These are phyloP conservation scores for Mechanitis messenoides DNA, from an alignment of 2,888 invertebrate genomes.

Conservation along the genomic window DNA sequence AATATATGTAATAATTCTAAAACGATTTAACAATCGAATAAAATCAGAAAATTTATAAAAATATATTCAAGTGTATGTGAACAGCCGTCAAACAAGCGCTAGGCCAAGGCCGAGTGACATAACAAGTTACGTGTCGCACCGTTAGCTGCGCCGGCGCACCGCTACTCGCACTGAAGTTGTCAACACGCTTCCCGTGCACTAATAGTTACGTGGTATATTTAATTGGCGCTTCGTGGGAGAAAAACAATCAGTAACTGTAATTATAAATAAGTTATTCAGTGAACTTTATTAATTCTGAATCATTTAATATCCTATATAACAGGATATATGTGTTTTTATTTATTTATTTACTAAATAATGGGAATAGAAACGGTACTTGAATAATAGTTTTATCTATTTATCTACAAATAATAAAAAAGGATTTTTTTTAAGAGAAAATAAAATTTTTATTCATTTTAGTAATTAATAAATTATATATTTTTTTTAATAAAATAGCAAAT, in stretches of 20 bases:
- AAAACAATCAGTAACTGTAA: too few relatives aligned
- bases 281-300: too few relatives aligned
- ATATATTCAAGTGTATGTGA: constrained; percentile 26
- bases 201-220: constrained; percentile 11
- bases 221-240: constrained; percentile 10
- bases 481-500: background rate
- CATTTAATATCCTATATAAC: too few relatives aligned
- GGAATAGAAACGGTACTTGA: too few relatives aligned
- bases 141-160: constrained; percentile 42
- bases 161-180: constrained; percentile 31
- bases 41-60: constrained; percentile 15
- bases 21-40: background rate
- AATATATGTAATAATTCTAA: background rate
- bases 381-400: too few relatives aligned
- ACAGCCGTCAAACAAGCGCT: constrained; percentile 41
- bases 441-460: too few relatives aligned
- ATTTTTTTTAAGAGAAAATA: too few relatives aligned
- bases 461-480: too few relatives aligned
- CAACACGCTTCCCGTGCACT: constrained; percentile 20
- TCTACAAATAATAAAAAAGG: too few relatives aligned
- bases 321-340: too few relatives aligned
- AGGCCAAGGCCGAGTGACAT: constrained; percentile 71
- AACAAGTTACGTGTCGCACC: constrained; percentile 50
- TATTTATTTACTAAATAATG: too few relatives aligned
- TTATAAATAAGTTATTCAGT: too few relatives aligned